Percentiles rank a stretch among this genome's conserved stretches.
These are phyloP conservation scores for Drosophila fuyamai DNA, from an alignment of 1,140 invertebrate genomes.

Conservation along the genomic window DNA sequence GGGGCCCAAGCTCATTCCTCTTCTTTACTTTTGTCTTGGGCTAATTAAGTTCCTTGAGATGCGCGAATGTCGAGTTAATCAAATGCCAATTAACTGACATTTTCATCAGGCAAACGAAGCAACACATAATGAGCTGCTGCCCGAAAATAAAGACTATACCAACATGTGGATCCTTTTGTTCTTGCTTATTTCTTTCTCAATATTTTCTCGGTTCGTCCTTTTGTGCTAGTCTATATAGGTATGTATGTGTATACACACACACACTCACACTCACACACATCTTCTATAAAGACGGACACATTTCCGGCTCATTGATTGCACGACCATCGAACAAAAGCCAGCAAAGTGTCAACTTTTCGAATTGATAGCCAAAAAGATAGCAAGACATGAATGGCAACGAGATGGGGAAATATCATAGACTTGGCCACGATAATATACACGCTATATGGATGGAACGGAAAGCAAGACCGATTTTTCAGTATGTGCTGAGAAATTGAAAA, in stretches of 20 bases:
- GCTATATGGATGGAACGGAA: neutral
- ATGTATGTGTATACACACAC: neutral
- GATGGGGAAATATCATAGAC: slow-evolving; percentile 8
- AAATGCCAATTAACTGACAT: slow-evolving; percentile 53
- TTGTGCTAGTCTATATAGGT: neutral
- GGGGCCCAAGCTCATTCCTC: neutral
- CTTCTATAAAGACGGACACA: slow-evolving; percentile 8
- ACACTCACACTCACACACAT: neutral
- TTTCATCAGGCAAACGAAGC: slow-evolving; percentile 7
- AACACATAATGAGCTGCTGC: slow-evolving; percentile 29
- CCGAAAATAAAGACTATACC: neutral
- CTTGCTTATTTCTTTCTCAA: neutral
- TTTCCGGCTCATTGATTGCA: slow-evolving; percentile 47
- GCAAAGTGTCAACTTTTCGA: slow-evolving; percentile 50
- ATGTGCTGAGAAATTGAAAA: slow-evolving; percentile 11
- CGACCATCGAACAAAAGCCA: slow-evolving; percentile 39
- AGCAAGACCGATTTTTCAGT: neutral
- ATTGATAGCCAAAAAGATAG: slow-evolving; percentile 50
- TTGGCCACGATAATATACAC: slow-evolving; percentile 4
- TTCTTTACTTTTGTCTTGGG: slow-evolving; percentile 4
- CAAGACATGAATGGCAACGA: slow-evolving; percentile 2
- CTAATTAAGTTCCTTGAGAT: slow-evolving; percentile 45
- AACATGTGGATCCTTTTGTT: slow-evolving; percentile 15
- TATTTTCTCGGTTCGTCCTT: neutral
- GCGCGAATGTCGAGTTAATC: slow-evolving; percentile 49